Evolutionary conservation across 2,797 vertebrate species (phyloP).

Genomic region (Bradypus variegatus): DNA sequence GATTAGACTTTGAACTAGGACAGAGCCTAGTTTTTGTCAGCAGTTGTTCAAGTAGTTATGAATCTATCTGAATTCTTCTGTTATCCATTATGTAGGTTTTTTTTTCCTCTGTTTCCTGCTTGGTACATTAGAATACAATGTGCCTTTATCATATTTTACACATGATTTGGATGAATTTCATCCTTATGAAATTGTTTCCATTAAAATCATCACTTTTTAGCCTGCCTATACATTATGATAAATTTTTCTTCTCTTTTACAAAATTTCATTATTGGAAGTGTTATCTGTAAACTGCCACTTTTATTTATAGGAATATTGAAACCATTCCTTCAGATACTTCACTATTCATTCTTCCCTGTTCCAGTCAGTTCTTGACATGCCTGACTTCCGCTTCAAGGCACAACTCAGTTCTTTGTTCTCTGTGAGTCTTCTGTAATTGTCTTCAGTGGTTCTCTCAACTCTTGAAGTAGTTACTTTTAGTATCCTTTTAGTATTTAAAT

Average conservation of each 20-base stretch:
- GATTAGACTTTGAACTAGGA: not conserved
- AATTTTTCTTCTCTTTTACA: not conserved
- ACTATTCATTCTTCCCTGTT: not conserved
- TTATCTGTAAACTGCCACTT: not conserved
- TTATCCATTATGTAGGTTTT: not conserved
- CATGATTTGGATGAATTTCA: slow-evolving; percentile 6
- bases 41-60: not conserved
- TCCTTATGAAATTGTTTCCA: not conserved
- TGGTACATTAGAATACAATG: not conserved
- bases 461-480: not conserved
- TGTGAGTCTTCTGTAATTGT: not conserved
- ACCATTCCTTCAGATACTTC: not conserved
- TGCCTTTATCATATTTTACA: slow-evolving; percentile 1
- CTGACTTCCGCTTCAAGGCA: not conserved
- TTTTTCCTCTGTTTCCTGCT: not conserved
- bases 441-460: not conserved
- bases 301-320: not conserved
- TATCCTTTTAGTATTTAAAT: not conserved
- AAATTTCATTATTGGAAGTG: not conserved
- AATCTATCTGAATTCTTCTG: not conserved
- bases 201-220: not conserved
- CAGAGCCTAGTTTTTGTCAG: not conserved
- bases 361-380: not conserved
- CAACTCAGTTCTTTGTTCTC: not conserved
- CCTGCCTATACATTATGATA: not conserved